These are phyloP conservation scores for Panagrolaimus sp. DNA, from an alignment of 1,140 invertebrate species.

Conservation along the genomic window DNA sequence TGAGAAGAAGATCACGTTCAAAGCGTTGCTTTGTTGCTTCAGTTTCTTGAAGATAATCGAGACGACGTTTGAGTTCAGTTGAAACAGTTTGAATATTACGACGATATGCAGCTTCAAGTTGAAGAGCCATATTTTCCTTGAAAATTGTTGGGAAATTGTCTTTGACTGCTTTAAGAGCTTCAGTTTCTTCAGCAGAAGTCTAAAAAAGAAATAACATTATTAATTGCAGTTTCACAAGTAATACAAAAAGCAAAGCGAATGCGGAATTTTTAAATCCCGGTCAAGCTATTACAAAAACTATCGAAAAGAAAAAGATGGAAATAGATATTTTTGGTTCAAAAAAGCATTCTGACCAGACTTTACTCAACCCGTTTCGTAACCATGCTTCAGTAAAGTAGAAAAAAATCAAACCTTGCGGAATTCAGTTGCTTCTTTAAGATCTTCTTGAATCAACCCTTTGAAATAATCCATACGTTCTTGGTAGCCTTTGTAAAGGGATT, in stretches of 20 bases:
- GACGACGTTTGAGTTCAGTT: slow-evolving; percentile 52
- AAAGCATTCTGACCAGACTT: neutral
- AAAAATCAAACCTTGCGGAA: slow-evolving; percentile 50
- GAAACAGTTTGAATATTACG: slow-evolving; percentile 56
- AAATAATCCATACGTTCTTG: slow-evolving; percentile 41
- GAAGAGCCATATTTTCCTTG: slow-evolving; percentile 54
- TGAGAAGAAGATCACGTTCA: slow-evolving; percentile 52
- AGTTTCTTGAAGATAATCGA: slow-evolving; percentile 56
- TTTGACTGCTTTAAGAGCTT: slow-evolving; percentile 51
- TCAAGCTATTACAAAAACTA: neutral
- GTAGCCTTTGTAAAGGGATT: slow-evolving; percentile 38
- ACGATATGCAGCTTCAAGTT: slow-evolving; percentile 57
- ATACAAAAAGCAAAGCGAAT: slow-evolving; percentile 16
- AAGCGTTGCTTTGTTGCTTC: slow-evolving; percentile 56
- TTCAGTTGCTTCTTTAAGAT: slow-evolving; percentile 58
- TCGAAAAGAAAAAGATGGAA: neutral
- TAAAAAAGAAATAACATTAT: slow-evolving; percentile 24
- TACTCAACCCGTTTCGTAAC: neutral
- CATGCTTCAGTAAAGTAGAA: neutral
- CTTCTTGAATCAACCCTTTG: slow-evolving; percentile 52
- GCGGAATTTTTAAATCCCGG: neutral
- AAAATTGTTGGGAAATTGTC: slow-evolving; percentile 56
- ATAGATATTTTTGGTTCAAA: neutral
- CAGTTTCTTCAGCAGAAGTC: slow-evolving; percentile 53
- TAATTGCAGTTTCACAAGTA: neutral